These are phyloP conservation scores for Paramuricea clavata DNA, from an alignment of 92 coral and sea anemone species.

Conservation along the genomic window DNA sequence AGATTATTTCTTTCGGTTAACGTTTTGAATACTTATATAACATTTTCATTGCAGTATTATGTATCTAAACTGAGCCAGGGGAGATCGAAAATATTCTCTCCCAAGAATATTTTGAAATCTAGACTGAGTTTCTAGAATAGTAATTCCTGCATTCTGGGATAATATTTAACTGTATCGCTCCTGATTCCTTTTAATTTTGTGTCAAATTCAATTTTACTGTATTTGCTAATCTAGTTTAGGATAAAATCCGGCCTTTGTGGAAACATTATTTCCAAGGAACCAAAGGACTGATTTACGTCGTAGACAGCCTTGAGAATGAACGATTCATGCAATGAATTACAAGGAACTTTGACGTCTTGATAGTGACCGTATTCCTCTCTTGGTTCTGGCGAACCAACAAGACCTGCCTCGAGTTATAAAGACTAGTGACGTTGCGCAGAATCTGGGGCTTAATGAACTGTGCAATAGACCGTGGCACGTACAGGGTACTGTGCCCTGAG, in stretches of 20 bases:
- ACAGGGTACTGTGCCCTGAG: slow-evolving; percentile 81
- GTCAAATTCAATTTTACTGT: no score
- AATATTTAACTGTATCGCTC: no score
- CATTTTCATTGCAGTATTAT: no score
- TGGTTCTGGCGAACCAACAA: slow-evolving; percentile 83
- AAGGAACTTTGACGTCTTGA: slow-evolving; percentile 67
- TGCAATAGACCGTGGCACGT: slow-evolving; percentile 79
- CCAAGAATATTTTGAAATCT: no score
- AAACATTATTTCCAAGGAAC: slow-evolving; percentile 78
- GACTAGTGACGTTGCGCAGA: slow-evolving; percentile 73
- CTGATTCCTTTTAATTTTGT: no score
- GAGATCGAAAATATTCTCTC: no score
- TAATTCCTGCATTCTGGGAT: no score
- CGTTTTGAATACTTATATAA: no score
- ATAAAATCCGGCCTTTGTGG: slow-evolving; percentile 80
- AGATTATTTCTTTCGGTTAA: no score
- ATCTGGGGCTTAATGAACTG: slow-evolving; percentile 63
- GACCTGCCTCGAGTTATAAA: slow-evolving; percentile 77
- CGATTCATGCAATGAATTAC: slow-evolving; percentile 69
- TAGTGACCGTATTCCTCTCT: slow-evolving; percentile 75
- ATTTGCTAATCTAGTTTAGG: slow-evolving; percentile 7
- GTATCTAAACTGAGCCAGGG: no score
- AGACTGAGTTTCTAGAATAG: no score
- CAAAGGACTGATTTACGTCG: slow-evolving; percentile 79
- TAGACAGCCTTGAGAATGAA: slow-evolving; percentile 77